Conservation (phyloP, 92 coral and sea anemone genomes). For the Scolanthus callimorphus region DNA sequence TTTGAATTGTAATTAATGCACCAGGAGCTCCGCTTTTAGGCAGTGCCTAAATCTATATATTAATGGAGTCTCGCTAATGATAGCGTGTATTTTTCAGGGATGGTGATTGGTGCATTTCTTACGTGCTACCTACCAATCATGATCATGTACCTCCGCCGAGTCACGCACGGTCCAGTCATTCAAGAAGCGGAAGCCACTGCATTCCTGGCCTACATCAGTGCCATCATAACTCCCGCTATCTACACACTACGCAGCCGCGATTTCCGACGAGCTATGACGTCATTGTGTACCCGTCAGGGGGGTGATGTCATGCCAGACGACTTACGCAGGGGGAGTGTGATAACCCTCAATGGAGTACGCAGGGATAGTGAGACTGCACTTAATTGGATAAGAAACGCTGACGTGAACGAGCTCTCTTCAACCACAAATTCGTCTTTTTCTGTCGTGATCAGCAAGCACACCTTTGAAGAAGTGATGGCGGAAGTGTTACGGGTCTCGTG, state of each 20-base stretch:
- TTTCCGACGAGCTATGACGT: constrained; percentile 35
- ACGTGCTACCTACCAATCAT: constrained; percentile 61
- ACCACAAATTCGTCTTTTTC: not conserved
- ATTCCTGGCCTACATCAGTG: constrained; percentile 34
- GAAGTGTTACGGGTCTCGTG: too few relatives aligned
- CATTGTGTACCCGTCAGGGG: not conserved
- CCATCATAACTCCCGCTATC: constrained; percentile 47
- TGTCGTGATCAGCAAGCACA: not conserved
- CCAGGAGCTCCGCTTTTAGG: too few relatives aligned
- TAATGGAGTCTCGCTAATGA: too few relatives aligned
- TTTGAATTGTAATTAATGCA: too few relatives aligned
- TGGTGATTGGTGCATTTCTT: constrained; percentile 58
- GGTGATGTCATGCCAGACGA: not conserved
- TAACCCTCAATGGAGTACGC: not conserved
- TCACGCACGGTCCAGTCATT: constrained; percentile 4
- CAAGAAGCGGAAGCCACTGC: constrained; percentile 17
- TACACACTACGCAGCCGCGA: constrained; percentile 50
- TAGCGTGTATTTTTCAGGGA: constrained; percentile 41
- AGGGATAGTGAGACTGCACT: too few relatives aligned
- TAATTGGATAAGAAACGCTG: not conserved
- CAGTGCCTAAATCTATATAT: too few relatives aligned
- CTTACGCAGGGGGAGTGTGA: not conserved
- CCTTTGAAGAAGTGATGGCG: not conserved
- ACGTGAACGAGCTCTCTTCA: not conserved
- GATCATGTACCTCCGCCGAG: constrained; percentile 31